Conservation (phyloP, 37 sponge, comb jelly and placozoan species). For the Spongia lamella region DNA sequence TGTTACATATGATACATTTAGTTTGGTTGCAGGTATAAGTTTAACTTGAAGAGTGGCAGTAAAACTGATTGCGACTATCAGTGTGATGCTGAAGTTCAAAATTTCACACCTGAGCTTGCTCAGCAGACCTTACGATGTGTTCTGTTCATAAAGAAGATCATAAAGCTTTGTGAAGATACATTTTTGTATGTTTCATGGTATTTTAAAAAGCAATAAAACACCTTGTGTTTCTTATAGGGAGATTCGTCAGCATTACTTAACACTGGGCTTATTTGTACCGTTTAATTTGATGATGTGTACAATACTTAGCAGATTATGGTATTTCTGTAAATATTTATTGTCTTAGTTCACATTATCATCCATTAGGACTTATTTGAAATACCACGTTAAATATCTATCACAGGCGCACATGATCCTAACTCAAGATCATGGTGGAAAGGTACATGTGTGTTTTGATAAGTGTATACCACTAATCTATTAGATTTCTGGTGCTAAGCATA, state of each 20-base stretch:
- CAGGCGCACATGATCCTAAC: neutral
- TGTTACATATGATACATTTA: neutral
- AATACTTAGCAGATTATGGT: slow-evolving; percentile 64
- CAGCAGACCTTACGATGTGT: slow-evolving; percentile 4
- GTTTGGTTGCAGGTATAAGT: too few relatives aligned
- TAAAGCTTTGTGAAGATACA: slow-evolving; percentile 36
- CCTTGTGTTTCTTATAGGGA: neutral
- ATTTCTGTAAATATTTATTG: too few relatives aligned
- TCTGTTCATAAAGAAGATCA: slow-evolving; percentile 1
- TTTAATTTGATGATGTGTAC: slow-evolving; percentile 46
- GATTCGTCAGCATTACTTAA: slow-evolving; percentile 30
- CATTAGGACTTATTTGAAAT: slow-evolving; percentile 21
- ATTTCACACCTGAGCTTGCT: neutral
- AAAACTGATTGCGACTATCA: too few relatives aligned
- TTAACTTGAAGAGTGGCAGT: too few relatives aligned
- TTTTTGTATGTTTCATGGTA: slow-evolving; percentile 18
- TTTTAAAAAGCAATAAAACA: neutral
- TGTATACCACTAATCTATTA: too few relatives aligned
- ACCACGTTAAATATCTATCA: slow-evolving; percentile 10
- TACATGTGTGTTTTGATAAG: too few relatives aligned
- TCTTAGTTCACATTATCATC: too few relatives aligned
- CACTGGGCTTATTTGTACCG: slow-evolving; percentile 46
- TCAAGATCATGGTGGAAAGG: too few relatives aligned
- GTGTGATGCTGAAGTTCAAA: neutral
- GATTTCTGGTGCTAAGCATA: too few relatives aligned